Evolutionary conservation across 1,140 invertebrate genomes (phyloP), one percentile per base, ranked within the genome.

Genomic region (Drosophila triauraria): DNA sequence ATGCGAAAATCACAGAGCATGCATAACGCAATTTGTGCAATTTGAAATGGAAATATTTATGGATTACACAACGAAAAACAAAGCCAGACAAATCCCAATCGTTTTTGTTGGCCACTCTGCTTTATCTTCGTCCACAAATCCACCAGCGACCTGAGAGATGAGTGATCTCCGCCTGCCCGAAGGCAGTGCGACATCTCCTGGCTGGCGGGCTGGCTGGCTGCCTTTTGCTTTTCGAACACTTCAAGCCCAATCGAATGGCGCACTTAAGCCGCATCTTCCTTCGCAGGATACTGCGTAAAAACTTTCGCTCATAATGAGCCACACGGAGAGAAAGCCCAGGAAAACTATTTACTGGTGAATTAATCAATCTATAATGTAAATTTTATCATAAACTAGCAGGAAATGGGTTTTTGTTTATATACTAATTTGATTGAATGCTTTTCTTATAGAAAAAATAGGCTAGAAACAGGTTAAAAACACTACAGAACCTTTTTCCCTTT

Each of bases 161-260:
- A 71, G 65, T 54, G 51, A 54, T 54, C 30, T 20, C 51, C 15
- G 17, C 32, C n/a, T 50, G 40, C 38, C 51, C 38, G 27, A 10
- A 17, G 65, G 32, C 68, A 43, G 40, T 54, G 67, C 48, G 62
- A 70, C 65, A 70, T 71, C 51, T 48, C 60, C 64, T 48, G 60
- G 38, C 61, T 59, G 61, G 15, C 64, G 40, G 58, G 10, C 53
- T 64, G 27, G 2, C 38, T 64, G 40, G 44, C 38, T 67, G 56
- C 58, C 68, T 85, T 68, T 77, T 76, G 82, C 82, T 62, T 82
- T 87, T 76, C 75, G 67, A 82, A 87, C 83, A 86, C 83, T 86
- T 87, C 76, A 86, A 87, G 83, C 83, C 71, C 83, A 86, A 86
- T 86, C 75, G 83, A 81, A 88, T 88, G 74, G 65, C 62, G 63